Evolutionary conservation across 2,797 vertebrate species (phyloP).

Genomic region (Sebastolobus alascanus): DNA sequence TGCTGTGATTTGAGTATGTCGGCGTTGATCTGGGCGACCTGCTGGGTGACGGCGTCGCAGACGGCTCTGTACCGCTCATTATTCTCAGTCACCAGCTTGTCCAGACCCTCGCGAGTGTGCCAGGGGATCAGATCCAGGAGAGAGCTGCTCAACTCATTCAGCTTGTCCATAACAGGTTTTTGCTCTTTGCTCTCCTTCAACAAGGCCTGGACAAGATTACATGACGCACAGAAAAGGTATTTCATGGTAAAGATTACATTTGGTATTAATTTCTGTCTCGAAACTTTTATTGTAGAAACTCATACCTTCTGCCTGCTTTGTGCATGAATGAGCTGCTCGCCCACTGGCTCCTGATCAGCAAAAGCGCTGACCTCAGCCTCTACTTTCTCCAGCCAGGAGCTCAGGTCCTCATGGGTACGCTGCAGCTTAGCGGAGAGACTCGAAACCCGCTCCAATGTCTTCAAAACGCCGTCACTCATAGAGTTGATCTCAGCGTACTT

Average conservation of each 20-base stretch:
- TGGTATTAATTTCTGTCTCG: not conserved
- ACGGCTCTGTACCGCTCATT: slow-evolving; percentile 91
- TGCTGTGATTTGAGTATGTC: slow-evolving; percentile 94
- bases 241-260: not conserved
- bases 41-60: slow-evolving; percentile 88
- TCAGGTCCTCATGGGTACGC: slow-evolving; percentile 86
- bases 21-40: slow-evolving; percentile 93
- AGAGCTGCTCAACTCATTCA: slow-evolving; percentile 93
- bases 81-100: slow-evolving; percentile 92
- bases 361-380: slow-evolving; percentile 89
- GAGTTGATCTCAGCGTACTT: slow-evolving; percentile 94
- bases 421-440: slow-evolving; percentile 89
- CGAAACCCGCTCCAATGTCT: slow-evolving; percentile 90
- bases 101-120: slow-evolving; percentile 94
- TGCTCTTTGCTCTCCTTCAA: slow-evolving; percentile 89
- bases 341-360: slow-evolving; percentile 83
- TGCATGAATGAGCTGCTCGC: slow-evolving; percentile 86
- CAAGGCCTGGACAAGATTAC: slow-evolving; percentile 84
- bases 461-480: slow-evolving; percentile 88
- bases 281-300: not conserved
- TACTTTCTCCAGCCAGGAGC: slow-evolving; percentile 89
- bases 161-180: slow-evolving; percentile 88
- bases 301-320: slow-evolving; percentile 93
- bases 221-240: not conserved
- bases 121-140: slow-evolving; percentile 96